Base-by-base conservation (phyloP, 2,888 invertebrate species). In the Phyllotreta cruciferae region DNA sequence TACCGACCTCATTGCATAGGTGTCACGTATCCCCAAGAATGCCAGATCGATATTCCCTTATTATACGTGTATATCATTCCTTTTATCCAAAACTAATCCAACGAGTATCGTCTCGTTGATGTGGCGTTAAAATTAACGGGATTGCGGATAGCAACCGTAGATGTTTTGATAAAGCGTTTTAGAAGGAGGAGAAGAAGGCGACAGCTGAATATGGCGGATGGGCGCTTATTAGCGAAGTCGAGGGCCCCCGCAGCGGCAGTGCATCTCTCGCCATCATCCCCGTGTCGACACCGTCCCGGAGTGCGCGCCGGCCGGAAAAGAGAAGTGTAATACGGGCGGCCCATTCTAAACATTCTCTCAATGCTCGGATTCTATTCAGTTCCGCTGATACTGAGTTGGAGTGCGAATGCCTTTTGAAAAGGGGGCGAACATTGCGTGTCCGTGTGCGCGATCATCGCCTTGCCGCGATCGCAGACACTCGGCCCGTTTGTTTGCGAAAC, bases 131-230 rank as follows among this genome's bases (percentile, higher is more conserved):
- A 24, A 24, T 35, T 41, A 42, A 39, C 35, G 35, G n/a, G n/a
- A 11, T 13, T 56, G 13, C 38, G n/a, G 24, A 39, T 36, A 24
- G 11, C 44, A 37, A 24, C 4, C 24, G 24, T 24, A 24, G 24
- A 24, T 24, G 24, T 24, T 24, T 24, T 24, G 24, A 24, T 24
- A 24, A 24, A 24, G 24, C 24, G 24, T 14, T 14, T 71, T 66
- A 68, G 73, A 71, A 75, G 71, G 72, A 71, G 73, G 71, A 71
- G 37, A 72, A 70, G 66, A 66, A 68, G 69, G 70, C 69, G 73
- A 74, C 73, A 24, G 24, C 75, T 73, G 37, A 77, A 75, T 74
- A 76, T 76, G 76, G 77, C 77, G 77, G 76, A 75, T 74, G 75
- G n/a, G 75, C 74, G 75, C 75, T 74, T 73, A 77, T 76, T 76